These are phyloP conservation scores for Laticauda laticaudata DNA, from an alignment of 2,113 vertebrate genomes.

Conservation along the genomic window DNA sequence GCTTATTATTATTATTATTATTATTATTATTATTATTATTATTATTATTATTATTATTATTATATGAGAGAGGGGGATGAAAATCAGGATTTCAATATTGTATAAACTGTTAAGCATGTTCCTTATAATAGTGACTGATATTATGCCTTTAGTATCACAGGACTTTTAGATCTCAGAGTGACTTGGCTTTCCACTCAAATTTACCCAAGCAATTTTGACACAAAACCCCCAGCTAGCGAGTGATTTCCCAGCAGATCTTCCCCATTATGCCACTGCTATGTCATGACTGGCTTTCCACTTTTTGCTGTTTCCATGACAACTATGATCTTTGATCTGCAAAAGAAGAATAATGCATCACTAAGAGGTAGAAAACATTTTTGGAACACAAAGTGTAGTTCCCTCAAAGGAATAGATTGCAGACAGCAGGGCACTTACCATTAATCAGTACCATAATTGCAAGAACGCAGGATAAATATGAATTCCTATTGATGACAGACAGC, in stretches of 20 bases:
- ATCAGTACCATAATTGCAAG: conserved; percentile 49
- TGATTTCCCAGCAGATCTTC: conserved; percentile 58
- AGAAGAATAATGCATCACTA: conserved; percentile 54
- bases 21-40: background rate
- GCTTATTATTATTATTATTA: background rate
- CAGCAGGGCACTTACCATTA: conserved; percentile 40
- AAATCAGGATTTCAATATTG: background rate
- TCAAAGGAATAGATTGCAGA: conserved; percentile 43
- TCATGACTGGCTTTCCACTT: conserved; percentile 62
- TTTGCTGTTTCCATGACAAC: conserved; percentile 74
- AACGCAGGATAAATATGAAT: conserved; percentile 50
- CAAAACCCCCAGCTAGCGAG: conserved; percentile 40
- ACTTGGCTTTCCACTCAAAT: conserved; percentile 41
- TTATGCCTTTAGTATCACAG: conserved; percentile 5
- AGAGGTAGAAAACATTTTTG: conserved; percentile 47
- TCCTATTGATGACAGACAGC: conserved; percentile 37
- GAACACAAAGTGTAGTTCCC: conserved; percentile 47
- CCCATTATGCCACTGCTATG: conserved; percentile 52
- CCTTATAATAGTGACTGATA: background rate
- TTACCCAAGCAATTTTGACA: conserved; percentile 39
- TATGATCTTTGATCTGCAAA: conserved; percentile 60
- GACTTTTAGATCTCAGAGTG: conserved; percentile 36
- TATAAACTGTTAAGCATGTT: background rate
- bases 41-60: background rate
- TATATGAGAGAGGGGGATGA: background rate